phyloP scores from a whole-genome alignment of 1,140 invertebrate species.

The Drosophila repleta region DNA sequence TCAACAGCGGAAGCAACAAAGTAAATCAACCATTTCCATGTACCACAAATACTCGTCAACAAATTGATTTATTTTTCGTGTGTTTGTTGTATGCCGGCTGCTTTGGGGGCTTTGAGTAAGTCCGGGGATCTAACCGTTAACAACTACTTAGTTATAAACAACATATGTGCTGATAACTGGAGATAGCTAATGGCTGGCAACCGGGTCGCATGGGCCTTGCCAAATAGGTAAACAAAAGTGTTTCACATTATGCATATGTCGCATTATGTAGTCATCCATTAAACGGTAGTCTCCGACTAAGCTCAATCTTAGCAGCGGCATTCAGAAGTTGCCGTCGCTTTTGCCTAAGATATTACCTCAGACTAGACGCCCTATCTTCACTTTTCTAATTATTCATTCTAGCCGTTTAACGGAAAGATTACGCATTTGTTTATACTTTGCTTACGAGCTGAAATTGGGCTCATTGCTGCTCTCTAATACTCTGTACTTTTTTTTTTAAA shows the following conservation, averaged over 20 bases:
- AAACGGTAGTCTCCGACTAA: conserved; percentile 19
- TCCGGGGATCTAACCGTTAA: background rate
- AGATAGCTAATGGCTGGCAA: background rate
- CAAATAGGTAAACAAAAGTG: conserved; percentile 16
- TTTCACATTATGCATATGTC: conserved; percentile 66
- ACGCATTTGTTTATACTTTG: background rate
- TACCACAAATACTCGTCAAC: conserved; percentile 48
- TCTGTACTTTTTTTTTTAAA: no score
- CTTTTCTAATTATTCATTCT: conserved; percentile 3
- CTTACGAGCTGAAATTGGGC: no score
- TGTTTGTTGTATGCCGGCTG: conserved; percentile 1
- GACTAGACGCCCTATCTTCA: background rate
- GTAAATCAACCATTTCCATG: conserved; percentile 69
- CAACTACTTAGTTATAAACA: conserved; percentile 6
- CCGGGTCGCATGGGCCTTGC: background rate
- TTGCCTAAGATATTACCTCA: background rate
- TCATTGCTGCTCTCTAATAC: no score
- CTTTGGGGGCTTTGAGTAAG: conserved; percentile 18
- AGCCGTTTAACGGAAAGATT: background rate
- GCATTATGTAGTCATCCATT: conserved; percentile 56
- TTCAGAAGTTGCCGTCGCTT: conserved; percentile 45
- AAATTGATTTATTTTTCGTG: conserved; percentile 38
- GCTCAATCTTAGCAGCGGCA: conserved; percentile 1
- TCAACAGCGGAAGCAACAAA: conserved; percentile 72
- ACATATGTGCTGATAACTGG: conserved; percentile 21